Conservation (phyloP, 1,140 invertebrate genomes). For the Drosophila nigromelanica region DNA sequence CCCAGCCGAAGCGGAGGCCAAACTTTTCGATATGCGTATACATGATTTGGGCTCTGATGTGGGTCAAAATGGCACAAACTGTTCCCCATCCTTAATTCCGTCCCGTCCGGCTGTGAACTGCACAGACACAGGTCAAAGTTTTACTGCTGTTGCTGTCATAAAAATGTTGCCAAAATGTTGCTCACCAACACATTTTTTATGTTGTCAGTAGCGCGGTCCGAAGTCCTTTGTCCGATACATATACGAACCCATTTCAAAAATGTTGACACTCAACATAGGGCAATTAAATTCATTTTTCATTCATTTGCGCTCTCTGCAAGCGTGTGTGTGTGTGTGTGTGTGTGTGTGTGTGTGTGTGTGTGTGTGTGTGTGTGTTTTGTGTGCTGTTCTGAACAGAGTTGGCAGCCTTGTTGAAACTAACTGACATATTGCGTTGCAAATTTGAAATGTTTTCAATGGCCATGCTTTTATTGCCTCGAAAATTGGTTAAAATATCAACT, state of each 20-base stretch:
- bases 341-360: constrained; percentile 26
- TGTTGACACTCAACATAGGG: constrained; percentile 80
- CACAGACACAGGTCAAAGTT: constrained; percentile 68
- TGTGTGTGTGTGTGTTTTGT: constrained; percentile 15
- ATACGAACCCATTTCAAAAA: constrained; percentile 77
- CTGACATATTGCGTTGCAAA: constrained; percentile 76
- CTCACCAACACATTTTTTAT: constrained; percentile 23
- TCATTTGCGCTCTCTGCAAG: constrained; percentile 42
- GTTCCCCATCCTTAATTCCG: neutral
- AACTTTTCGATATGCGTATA: constrained; percentile 42
- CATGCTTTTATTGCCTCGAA: constrained; percentile 12
- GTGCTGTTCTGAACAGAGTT: constrained; percentile 59
- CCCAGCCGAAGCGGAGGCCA: neutral
- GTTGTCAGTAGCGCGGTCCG: constrained; percentile 28
- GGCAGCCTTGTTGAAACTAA: constrained; percentile 75
- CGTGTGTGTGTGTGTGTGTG: constrained; percentile 20
- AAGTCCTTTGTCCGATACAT: constrained; percentile 35
- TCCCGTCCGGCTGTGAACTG: neutral
- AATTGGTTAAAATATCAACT: constrained; percentile 27
- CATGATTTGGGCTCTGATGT: constrained; percentile 62
- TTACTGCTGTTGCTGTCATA: constrained; percentile 81
- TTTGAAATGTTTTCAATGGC: constrained; percentile 63
- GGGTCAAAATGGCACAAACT: constrained; percentile 50
- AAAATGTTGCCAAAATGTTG: constrained; percentile 69
- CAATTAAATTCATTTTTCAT: constrained; percentile 82